Conservation (phyloP, 2,797 vertebrate species). For the Geotrypetes seraphini region DNA sequence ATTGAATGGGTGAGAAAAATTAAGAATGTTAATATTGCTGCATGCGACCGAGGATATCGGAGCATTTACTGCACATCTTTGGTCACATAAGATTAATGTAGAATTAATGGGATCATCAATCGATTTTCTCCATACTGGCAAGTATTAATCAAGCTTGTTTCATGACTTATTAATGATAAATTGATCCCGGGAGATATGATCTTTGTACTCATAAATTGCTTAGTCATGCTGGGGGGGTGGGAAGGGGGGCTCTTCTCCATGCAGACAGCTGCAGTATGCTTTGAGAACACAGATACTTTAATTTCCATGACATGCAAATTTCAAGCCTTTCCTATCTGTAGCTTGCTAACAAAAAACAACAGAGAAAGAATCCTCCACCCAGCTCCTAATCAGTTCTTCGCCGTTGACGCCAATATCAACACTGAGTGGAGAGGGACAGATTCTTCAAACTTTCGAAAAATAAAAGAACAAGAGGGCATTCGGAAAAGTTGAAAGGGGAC, state of each 20-base stretch:
- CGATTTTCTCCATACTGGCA: not conserved
- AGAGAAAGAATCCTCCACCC: too few relatives aligned
- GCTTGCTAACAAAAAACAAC: not conserved
- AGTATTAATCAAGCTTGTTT: conserved; percentile 5
- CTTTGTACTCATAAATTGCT: conserved; percentile 35
- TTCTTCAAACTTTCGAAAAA: too few relatives aligned
- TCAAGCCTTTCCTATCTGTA: conserved; percentile 10
- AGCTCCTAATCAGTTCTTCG: too few relatives aligned
- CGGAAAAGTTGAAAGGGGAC: too few relatives aligned
- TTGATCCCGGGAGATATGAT: conserved; percentile 34
- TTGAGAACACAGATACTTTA: conserved; percentile 32
- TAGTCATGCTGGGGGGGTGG: conserved; percentile 25
- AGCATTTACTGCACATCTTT: conserved; percentile 2
- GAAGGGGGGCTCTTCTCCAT: conserved; percentile 30
- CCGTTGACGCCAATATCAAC: too few relatives aligned
- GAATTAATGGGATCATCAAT: not conserved
- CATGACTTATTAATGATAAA: conserved; percentile 34
- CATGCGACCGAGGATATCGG: too few relatives aligned
- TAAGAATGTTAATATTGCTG: conserved; percentile 7
- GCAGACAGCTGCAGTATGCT: conserved; percentile 26
- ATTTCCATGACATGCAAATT: conserved; percentile 26
- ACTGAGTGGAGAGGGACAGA: too few relatives aligned
- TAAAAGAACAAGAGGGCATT: too few relatives aligned
- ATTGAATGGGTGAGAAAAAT: too few relatives aligned
- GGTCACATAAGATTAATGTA: conserved; percentile 1